Base-by-base conservation (phyloP, 2,888 invertebrate genomes). In the Theretra japonica region DNA sequence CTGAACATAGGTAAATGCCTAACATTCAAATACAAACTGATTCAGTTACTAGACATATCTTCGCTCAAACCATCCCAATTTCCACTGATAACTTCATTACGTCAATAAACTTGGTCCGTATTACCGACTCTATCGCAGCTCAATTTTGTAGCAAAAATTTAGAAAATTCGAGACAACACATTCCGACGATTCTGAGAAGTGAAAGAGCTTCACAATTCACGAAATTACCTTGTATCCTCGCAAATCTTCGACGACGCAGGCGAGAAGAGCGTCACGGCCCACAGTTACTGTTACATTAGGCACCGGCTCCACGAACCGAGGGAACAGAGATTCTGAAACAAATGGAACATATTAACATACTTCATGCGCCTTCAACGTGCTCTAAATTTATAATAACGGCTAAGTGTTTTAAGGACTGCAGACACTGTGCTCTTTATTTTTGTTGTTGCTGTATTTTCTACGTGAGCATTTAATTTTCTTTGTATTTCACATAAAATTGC, bases 271-370 rank as follows among this genome's bases (percentile, higher is more conserved):
- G 91, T 98, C 98, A 69, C 97, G 95, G 41, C 98, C 98, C 70
- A 97, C 96, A 60, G 97, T 97, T 78, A 98, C 98, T 28, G 98
- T 98, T 79, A 98, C 97, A 92, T 98, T 98, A 70, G 97, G 97
- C 81, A 98, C 97, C 70, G 97, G 97, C 87, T 98, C 98, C 76
- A 97, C 97, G 89, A 98, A 98, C 83, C 97, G 96, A 73, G 98
- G 98, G 89, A 97, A 94, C 81, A 92, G 80, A 28, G 92, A 91
- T 75, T 94, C 94, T 94, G 89, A 59, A 92, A 92, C 88, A 91
- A 90, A 76, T 73, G 71, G 68, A 19, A 62, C 56, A n/a, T 56
- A 65, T 70, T 70, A 62, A 70, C 70, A 62, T 62, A 62, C 28
- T 70, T 70, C 70, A 70, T 65, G 70, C 62, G 56, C 21, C 62